Conservation (phyloP, 2,888 invertebrate genomes). For the Ceriagrion tenellum region DNA sequence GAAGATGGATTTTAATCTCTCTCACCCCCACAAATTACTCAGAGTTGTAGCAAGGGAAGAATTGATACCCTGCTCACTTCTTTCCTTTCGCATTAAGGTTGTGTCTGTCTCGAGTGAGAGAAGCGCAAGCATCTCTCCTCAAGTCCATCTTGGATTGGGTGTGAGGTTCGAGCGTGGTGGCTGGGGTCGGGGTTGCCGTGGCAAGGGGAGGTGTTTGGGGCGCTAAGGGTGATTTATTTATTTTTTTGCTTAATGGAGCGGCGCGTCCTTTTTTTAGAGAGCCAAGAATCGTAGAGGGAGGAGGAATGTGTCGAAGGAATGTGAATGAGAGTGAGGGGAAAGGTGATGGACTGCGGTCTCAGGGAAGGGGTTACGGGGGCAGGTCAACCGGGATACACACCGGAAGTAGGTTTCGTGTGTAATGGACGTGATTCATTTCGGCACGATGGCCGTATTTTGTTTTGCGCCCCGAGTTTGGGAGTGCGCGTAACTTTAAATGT, state of each 20-base stretch:
- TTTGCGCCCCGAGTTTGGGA: not conserved
- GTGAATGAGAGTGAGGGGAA: not conserved
- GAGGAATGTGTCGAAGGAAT: not conserved
- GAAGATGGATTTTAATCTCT: no score
- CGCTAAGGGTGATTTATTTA: not conserved
- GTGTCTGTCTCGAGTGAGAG: not conserved
- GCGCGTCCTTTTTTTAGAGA: not conserved
- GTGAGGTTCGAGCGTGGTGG: not conserved
- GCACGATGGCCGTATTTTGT: constrained; percentile 25
- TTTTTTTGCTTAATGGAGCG: constrained; percentile 20
- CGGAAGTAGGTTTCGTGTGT: constrained; percentile 20
- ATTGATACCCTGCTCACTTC: no score
- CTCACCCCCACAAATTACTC: no score
- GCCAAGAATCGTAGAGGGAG: not conserved
- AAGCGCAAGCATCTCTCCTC: not conserved
- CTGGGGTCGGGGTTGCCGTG: not conserved
- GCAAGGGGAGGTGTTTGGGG: not conserved
- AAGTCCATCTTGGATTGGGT: not conserved
- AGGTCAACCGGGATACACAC: not conserved
- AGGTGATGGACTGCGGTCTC: not conserved
- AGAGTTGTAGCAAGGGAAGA: no score
- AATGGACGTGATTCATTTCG: constrained; percentile 25
- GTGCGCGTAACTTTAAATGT: not conserved
- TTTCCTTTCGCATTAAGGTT: no score
- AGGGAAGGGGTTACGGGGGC: not conserved